Conservation (phyloP, 2,113 vertebrate species). For the Phylloscopus trochiloides region DNA sequence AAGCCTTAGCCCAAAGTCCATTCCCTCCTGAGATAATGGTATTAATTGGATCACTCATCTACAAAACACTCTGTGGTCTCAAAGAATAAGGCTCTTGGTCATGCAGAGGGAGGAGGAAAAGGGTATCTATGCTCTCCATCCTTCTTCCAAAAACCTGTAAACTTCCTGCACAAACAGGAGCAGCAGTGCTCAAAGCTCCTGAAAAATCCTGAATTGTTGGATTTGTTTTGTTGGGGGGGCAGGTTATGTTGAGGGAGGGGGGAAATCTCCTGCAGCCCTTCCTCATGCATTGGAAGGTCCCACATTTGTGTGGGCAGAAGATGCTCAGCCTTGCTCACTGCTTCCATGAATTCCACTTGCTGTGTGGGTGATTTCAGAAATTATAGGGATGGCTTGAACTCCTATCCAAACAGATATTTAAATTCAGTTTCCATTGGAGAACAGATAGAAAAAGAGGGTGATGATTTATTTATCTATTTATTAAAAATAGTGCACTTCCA, state of each 20-base stretch:
- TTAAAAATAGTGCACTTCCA: background rate
- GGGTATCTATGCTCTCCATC: rapidly evolving
- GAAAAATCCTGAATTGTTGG: background rate
- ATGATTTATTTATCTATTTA: background rate
- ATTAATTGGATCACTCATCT: background rate
- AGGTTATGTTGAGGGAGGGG: background rate
- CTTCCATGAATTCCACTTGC: background rate
- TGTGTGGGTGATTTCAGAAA: background rate
- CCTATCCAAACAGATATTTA: background rate
- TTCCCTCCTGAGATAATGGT: background rate
- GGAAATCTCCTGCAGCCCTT: background rate
- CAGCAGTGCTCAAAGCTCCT: background rate
- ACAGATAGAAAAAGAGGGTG: background rate
- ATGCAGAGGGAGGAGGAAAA: background rate
- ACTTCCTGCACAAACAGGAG: background rate
- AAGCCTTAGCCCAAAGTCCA: background rate
- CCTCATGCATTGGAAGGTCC: background rate
- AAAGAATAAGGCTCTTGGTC: background rate
- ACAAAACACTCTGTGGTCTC: background rate
- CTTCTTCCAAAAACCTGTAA: background rate
- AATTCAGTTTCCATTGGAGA: background rate
- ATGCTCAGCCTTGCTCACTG: background rate
- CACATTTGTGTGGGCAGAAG: background rate
- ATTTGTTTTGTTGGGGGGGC: background rate
- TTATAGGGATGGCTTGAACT: background rate